Base-by-base conservation (phyloP, 2,113 vertebrate species). In the Falcunculus frontatus region DNA sequence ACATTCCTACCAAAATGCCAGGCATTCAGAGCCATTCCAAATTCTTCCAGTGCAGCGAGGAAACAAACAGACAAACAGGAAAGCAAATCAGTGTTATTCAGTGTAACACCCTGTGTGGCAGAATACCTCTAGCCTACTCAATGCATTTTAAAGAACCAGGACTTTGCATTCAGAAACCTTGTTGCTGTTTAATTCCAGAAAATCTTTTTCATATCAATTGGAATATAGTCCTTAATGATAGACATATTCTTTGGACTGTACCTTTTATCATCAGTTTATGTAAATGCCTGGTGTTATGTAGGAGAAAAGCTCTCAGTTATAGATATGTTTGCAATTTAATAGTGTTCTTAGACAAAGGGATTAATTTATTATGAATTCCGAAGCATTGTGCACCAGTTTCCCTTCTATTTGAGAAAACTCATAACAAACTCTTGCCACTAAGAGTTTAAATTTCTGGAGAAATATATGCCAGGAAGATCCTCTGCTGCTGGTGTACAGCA, bases 1-100 rank as follows among this genome's bases (percentile, higher is more conserved):
- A 81, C 56, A 81, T 35, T 62, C 87, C n/a, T 46, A 77, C 60
- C 44, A 93, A 96, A 88, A 89, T 37, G 29, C 39, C 91, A 94
- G 74, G 22, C 3, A 0, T 55, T 53, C 72, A 63, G 55, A 44
- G 30, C 39, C 72, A 52, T 74, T 87, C 72, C 55, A 63, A 75
- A 83, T 74, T 85, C 67, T 85, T 63, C 47, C 60, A 89, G 56
- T 49, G 55, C 68, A 74, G 78, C 3, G 1, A 84, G 50, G 75
- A 92, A 92, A 83, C 19, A 25, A 74, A 62, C 46, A 90, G 49
- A 74, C 26, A 81, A 96, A 87, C 30, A 81, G 70, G 78, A 60
- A 68, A 82, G 81, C 37, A 86, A 81, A 92, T 27, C 47, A 49
- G 42, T 21, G 41, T 56, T 67, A 53, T 16, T 78, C 76, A 75